These are phyloP conservation scores for Cercocebus atys DNA, from an alignment of 2,113 vertebrate species.

Conservation along the genomic window DNA sequence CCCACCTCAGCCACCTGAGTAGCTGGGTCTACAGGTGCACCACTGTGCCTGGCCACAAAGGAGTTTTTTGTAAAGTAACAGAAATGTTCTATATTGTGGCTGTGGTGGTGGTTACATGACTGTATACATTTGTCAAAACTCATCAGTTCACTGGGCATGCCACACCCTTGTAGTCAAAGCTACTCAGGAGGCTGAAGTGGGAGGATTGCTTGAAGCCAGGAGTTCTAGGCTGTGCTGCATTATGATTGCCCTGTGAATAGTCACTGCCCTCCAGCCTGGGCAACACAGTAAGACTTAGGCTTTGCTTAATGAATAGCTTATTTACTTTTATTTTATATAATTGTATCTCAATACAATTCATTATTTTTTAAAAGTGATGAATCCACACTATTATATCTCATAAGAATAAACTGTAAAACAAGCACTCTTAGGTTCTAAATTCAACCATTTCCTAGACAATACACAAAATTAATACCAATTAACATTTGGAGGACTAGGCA, in stretches of 20 bases:
- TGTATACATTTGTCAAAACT: slow-evolving; percentile 29
- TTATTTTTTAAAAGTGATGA: neutral
- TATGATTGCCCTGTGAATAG: too few species aligned
- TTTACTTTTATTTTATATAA: slow-evolving; percentile 19
- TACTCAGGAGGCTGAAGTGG: neutral
- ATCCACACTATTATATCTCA: slow-evolving; percentile 2
- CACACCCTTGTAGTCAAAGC: neutral
- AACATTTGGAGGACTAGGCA: neutral
- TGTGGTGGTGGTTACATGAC: neutral
- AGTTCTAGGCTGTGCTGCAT: neutral
- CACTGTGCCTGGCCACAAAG: neutral
- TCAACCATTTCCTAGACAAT: slow-evolving; percentile 7
- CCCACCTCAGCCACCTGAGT: neutral
- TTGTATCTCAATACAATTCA: slow-evolving; percentile 32
- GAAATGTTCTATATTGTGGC: neutral
- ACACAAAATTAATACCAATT: slow-evolving; percentile 37
- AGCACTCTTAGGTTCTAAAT: slow-evolving; percentile 44
- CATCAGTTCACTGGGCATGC: neutral
- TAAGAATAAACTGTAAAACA: slow-evolving; percentile 49
- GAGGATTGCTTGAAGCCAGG: neutral
- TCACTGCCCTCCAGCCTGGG: neutral
- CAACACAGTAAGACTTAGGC: neutral
- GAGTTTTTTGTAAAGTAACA: neutral
- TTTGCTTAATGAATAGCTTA: too few species aligned
- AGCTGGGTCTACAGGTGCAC: neutral